These are phyloP conservation scores for Drosophila virilis DNA, from an alignment of 1,140 invertebrate genomes.

Conservation along the genomic window DNA sequence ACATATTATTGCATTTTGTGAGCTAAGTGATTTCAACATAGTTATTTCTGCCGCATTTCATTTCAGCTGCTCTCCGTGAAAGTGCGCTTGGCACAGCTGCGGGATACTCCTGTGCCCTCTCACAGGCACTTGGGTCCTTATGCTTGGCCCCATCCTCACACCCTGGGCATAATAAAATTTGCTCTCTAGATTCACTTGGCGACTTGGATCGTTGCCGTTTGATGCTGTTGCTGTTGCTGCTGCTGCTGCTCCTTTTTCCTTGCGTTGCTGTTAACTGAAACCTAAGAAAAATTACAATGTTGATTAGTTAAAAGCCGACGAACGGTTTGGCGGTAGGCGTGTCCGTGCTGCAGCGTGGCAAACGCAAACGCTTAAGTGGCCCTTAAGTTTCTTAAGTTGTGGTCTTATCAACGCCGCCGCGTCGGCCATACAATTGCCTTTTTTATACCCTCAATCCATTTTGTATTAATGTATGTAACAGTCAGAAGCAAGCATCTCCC, in stretches of 20 bases:
- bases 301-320: constrained; percentile 59
- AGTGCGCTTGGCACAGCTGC: neutral
- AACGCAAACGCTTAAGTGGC: constrained; percentile 52
- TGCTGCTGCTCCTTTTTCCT: constrained; percentile 19
- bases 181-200: constrained; percentile 25
- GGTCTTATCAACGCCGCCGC: constrained; percentile 16
- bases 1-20: constrained; percentile 68
- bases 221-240: constrained; percentile 1
- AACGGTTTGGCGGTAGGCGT: constrained; percentile 8
- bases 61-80: constrained; percentile 30
- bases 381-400: constrained; percentile 53
- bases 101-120: constrained; percentile 19
- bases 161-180: constrained; percentile 35
- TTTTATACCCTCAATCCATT: neutral
- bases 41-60: constrained; percentile 61
- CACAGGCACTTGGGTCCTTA: constrained; percentile 22
- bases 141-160: constrained; percentile 27
- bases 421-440: constrained; percentile 18
- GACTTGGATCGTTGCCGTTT: constrained; percentile 16
- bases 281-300: constrained; percentile 50
- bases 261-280: constrained; percentile 39
- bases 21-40: constrained; percentile 70
- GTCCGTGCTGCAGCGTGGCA: constrained; percentile 6
- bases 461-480: too few species aligned
- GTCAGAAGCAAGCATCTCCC: too few species aligned